Conservation (phyloP, 2,888 invertebrate genomes). For the Chloroclysta siterata region DNA sequence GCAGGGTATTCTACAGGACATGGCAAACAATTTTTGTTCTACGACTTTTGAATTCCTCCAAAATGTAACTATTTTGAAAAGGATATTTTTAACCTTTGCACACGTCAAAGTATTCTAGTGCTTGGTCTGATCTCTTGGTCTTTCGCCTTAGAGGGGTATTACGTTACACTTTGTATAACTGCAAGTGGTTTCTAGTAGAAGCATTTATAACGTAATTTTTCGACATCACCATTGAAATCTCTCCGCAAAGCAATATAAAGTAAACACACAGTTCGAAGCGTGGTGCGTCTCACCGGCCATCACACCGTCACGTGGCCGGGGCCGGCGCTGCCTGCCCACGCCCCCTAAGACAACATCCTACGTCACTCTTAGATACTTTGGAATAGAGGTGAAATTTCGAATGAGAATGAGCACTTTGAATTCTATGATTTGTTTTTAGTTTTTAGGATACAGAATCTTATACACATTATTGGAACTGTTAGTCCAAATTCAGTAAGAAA, state of each 20-base stretch:
- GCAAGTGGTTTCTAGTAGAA: background rate
- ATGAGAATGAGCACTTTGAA: slow-evolving; percentile 47
- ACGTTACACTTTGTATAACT: too few species aligned
- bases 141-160: too few species aligned
- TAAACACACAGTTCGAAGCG: slow-evolving; percentile 42
- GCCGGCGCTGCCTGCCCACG: slow-evolving; percentile 71
- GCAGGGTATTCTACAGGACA: too few species aligned
- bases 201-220: background rate
- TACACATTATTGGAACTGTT: background rate
- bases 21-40: too few species aligned
- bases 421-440: slow-evolving; percentile 37
- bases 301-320: slow-evolving; percentile 83
- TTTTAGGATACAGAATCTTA: too few species aligned
- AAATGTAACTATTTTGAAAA: too few species aligned
- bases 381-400: slow-evolving; percentile 28
- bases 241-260: slow-evolving; percentile 30
- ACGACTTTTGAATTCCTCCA: too few species aligned
- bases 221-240: slow-evolving; percentile 36
- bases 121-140: too few species aligned
- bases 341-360: slow-evolving; percentile 72
- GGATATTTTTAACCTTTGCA: too few species aligned
- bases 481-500: background rate
- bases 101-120: too few species aligned
- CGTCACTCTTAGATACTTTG: slow-evolving; percentile 48
- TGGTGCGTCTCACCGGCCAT: slow-evolving; percentile 77